Conservation (phyloP, 1,140 invertebrate species). For the Plutomurus gul region DNA sequence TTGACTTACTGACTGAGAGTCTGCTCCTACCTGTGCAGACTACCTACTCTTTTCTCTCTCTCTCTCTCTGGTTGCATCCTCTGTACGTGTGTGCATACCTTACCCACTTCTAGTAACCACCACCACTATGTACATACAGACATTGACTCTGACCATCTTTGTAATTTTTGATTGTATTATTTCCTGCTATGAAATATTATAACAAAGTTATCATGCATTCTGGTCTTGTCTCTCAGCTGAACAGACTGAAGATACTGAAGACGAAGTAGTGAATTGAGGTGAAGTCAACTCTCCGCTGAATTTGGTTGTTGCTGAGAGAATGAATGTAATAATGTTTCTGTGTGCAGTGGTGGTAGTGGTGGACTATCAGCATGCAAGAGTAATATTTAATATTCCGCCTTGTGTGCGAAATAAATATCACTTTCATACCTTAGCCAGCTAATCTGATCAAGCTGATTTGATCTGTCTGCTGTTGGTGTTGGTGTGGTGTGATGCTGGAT, state of each 20-base stretch:
- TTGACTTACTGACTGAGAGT: constrained; percentile 26
- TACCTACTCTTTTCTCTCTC: too few relatives aligned
- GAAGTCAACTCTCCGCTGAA: background rate
- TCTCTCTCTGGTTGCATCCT: background rate
- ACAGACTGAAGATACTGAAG: background rate
- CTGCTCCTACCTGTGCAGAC: too few relatives aligned
- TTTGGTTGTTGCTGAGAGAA: background rate
- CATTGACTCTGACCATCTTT: constrained; percentile 6
- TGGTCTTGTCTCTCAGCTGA: background rate
- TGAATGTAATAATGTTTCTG: background rate
- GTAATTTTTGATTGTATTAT: constrained; percentile 26
- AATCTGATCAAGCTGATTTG: constrained; percentile 27
- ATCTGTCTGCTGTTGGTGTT: background rate
- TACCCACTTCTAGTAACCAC: background rate
- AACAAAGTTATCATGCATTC: constrained; percentile 20
- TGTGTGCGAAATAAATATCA: constrained; percentile 29
- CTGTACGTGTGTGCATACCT: background rate
- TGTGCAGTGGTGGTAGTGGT: background rate
- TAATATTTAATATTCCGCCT: constrained; percentile 28
- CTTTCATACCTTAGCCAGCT: constrained; percentile 23
- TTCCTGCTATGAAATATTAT: constrained; percentile 18
- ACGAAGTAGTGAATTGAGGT: background rate
- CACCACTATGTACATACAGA: background rate
- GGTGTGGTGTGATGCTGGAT: constrained; percentile 7
- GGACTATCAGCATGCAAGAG: background rate